Evolutionary conservation across 2,888 invertebrate genomes (phyloP), one percentile per base, ranked within the genome.

Genomic region (Drosophila antonietae): DNA sequence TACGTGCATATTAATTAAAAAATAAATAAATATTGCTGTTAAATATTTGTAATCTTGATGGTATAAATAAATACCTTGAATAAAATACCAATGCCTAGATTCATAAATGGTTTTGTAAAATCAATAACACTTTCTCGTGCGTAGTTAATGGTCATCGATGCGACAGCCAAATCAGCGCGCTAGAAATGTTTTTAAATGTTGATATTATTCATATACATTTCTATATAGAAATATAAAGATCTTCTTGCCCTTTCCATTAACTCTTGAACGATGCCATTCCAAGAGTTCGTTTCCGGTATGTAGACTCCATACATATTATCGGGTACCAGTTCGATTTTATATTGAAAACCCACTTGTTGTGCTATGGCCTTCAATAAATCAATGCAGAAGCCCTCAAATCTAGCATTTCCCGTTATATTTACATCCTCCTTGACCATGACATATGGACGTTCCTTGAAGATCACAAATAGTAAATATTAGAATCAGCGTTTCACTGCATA

Each of bases 41-140:
- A 28, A 28, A 28, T 35, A 14, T 37, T 14, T 37, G 1, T 4
- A 12, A 35, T 10, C 12, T 14, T 4, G 4, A 37, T 37, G 37
- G 14, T 37, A 37, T 37, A 37, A 37, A 6, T 37, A 14, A 37
- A 15, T 86, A 97, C 97, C 95, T 98, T 98, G 93, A 98, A 98
- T 39, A 99, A 93, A 90, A 99, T 99, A 28, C 98, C 97, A 72
- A 98, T 99, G 37, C 99, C 99, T 15, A 99, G 94, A 92, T 98
- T 98, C 97, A 99, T 98, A 93, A 98, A 99, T 0, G 99, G 99
- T 90, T 98, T 98, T 0, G 99, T 99, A 93, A 99, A 99, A 93
- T 99, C 99, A 68, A 99, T 98, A 96, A 93, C 93, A 80, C 92
- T 93, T 92, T 98, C 98, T 20, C 99, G 93, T 0, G 98, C 98